Evolutionary conservation across 1,140 invertebrate genomes (phyloP), one percentile per base, ranked within the genome.

Genomic region (Drosophila dunni): DNA sequence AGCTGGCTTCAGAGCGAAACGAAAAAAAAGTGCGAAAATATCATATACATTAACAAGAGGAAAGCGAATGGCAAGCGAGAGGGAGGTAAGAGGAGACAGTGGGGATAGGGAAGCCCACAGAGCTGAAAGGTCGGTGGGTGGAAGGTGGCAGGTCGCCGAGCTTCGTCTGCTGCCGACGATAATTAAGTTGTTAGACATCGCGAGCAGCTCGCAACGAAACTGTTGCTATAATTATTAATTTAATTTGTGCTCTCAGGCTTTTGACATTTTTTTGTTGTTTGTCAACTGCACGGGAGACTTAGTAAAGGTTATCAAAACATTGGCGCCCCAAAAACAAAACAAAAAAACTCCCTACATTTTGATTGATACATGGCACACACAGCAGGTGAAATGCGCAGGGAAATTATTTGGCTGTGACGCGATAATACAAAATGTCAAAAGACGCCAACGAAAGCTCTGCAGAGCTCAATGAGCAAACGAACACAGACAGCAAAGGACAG

Each of bases 191-290:
- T 53, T 82, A 76, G 36, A 33, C 51, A 20, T 51, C 38, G 48
- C 48, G 48, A 20, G 48, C 62, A 51, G 10, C 62, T 60, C 60
- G 54, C 48, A 66, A 63, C 66, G 48, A 80, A 80, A 80, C 72
- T 79, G 65, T 64, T 62, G 62, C 69, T 73, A 75, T 76, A 75
- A 75, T 70, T 75, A 65, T 78, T 85, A 85, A 84, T 81, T 84
- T 62, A 84, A 85, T 78, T 85, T 84, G 72, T 53, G n/a, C n/a
- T 60, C 45, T 53, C 72, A 63, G 53, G 40, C 61, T 72, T 68
- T 17, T n/a, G 51, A 17, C 13, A 44, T 40, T 33, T 13, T 20
- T 46, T 46, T 44, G 46, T 38, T 60, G 33, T 9, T 65, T 29
- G 10, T 13, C 15, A 13, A 24, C 51, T 33, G 45, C 46, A 53